Conservation (phyloP, 2,888 invertebrate species). For the Limnephilus rhombicus region DNA sequence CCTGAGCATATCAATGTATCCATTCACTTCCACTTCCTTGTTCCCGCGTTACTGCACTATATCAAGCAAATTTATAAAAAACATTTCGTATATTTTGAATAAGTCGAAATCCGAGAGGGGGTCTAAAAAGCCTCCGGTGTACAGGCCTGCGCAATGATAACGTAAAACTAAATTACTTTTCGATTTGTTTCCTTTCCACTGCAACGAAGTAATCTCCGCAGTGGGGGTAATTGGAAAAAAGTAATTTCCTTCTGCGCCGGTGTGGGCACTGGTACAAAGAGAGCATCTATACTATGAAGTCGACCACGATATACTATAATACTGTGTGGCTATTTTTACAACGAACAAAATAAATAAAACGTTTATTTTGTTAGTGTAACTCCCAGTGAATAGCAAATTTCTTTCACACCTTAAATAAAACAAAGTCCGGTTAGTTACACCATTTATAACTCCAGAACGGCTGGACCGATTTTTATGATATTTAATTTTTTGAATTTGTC, state of each 20-base stretch:
- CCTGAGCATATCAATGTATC: neutral
- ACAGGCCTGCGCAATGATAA: conserved; percentile 15
- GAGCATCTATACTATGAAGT: neutral
- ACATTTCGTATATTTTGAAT: neutral
- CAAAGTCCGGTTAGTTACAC: no score
- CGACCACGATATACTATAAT: neutral
- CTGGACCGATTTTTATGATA: no score
- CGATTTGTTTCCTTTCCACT: conserved; percentile 51
- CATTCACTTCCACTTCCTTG: no score
- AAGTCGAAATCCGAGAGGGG: neutral
- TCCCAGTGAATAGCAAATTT: neutral
- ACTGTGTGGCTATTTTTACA: neutral
- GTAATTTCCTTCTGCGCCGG: conserved; percentile 55
- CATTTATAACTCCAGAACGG: no score
- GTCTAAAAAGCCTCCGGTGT: neutral
- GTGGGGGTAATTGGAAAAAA: conserved; percentile 62
- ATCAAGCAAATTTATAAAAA: neutral
- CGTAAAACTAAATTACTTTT: conserved; percentile 58
- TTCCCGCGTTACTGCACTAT: neutral
- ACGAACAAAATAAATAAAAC: neutral
- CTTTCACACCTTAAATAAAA: no score
- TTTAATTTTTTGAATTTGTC: no score
- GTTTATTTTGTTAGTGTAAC: neutral
- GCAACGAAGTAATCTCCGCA: conserved; percentile 63
- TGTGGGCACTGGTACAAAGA: conserved; percentile 14